phyloP scores from a whole-genome alignment of 2,797 vertebrate genomes.

The Pangasius krempfi region DNA sequence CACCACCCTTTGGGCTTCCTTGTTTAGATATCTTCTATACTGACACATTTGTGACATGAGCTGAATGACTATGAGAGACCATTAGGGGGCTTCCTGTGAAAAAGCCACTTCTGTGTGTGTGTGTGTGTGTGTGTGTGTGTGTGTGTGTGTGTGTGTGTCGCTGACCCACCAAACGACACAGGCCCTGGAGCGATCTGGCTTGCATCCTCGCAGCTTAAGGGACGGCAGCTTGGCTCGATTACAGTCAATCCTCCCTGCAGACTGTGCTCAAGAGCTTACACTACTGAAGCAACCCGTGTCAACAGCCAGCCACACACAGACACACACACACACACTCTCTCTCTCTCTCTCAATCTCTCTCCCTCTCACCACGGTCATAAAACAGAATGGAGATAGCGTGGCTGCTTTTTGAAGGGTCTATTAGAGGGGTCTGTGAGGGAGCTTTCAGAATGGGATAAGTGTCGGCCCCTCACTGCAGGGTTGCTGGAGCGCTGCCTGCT shows the following conservation, averaged over 20 bases:
- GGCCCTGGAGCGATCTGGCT: constrained; percentile 35
- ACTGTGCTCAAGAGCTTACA: constrained; percentile 71
- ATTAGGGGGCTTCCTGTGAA: constrained; percentile 21
- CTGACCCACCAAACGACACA: constrained; percentile 74
- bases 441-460: constrained; percentile 71
- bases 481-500: constrained; percentile 71
- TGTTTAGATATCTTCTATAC: constrained; percentile 6
- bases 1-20: constrained; percentile 19
- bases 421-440: constrained; percentile 67
- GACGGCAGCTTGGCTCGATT: constrained; percentile 66
- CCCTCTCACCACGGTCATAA: constrained; percentile 60
- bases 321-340: constrained; percentile 23
- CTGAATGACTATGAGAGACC: constrained; percentile 32
- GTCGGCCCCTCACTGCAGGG: constrained; percentile 63
- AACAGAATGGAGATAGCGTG: constrained; percentile 80
- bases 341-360: constrained; percentile 9
- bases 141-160: constrained; percentile 51
- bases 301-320: constrained; percentile 69
- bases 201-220: constrained; percentile 32
- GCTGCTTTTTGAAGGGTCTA: constrained; percentile 78
- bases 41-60: constrained; percentile 17
- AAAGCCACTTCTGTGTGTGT: constrained; percentile 19
- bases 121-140: constrained; percentile 28
- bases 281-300: constrained; percentile 76
- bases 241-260: constrained; percentile 71